phyloP scores from a whole-genome alignment of 37 sponge, comb jelly and placozoan species.

The Cliona cf. orientalis region DNA sequence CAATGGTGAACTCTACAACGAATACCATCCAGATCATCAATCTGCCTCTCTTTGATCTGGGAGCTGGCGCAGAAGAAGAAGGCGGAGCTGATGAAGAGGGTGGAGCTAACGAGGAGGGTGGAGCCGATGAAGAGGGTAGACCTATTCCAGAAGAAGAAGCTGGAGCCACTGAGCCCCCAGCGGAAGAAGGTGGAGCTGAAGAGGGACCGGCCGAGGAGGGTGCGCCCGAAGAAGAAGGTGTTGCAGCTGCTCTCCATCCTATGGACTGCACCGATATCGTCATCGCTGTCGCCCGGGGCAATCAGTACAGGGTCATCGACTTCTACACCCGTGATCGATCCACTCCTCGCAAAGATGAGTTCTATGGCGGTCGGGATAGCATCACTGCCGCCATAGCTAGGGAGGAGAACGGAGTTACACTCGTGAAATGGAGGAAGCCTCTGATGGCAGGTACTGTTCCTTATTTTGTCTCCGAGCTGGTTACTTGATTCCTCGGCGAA shows the following conservation, averaged over 20 bases:
- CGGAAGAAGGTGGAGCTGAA: conserved; percentile 40
- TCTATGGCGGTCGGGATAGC: conserved; percentile 71
- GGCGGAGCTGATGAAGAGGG: conserved; percentile 29
- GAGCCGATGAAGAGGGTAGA: conserved; percentile 40
- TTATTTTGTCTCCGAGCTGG: no score
- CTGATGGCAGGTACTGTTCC: no score
- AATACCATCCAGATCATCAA: no score
- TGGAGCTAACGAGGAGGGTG: conserved; percentile 27
- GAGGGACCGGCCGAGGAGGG: conserved; percentile 38
- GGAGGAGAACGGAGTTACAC: conserved; percentile 57
- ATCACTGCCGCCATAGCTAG: conserved; percentile 70
- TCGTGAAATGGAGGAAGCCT: conserved; percentile 47
- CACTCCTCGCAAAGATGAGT: conserved; percentile 62
- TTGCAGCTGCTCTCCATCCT: conserved; percentile 37
- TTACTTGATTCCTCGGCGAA: no score
- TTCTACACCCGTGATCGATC: conserved; percentile 81
- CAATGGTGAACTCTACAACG: neutral
- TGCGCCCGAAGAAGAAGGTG: conserved; percentile 36
- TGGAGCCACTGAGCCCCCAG: conserved; percentile 20
- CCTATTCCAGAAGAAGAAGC: conserved; percentile 8
- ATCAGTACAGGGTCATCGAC: conserved; percentile 53
- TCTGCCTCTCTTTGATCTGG: conserved; percentile 3
- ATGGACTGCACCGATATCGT: conserved; percentile 85
- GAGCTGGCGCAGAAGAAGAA: conserved; percentile 29
- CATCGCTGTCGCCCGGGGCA: conserved; percentile 63